phyloP scores from a whole-genome alignment of 2,797 vertebrate genomes.

The Tarsius wallacei region DNA sequence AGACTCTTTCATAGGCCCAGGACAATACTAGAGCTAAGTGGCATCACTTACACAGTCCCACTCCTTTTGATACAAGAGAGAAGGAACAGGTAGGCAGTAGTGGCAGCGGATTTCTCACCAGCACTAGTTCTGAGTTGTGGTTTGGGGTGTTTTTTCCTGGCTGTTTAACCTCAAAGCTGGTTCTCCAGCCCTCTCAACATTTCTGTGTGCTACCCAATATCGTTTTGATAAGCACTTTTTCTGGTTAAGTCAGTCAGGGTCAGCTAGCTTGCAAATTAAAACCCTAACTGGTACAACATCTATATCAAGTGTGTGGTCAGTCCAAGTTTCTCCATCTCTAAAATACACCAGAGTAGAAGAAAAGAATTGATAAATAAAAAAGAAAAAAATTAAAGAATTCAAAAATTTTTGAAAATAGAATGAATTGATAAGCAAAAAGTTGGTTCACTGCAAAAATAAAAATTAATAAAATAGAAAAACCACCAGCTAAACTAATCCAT shows the following conservation, averaged over 20 bases:
- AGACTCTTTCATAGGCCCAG: not conserved
- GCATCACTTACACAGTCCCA: not conserved
- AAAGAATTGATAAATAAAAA: constrained; percentile 4
- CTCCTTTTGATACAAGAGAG: constrained; percentile 8
- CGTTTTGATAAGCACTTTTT: constrained; percentile 52
- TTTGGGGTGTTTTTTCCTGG: constrained; percentile 82
- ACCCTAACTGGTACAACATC: not conserved
- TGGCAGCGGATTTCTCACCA: constrained; percentile 61
- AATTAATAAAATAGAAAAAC: constrained; percentile 11
- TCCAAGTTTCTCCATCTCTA: not conserved
- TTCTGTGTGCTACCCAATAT: constrained; percentile 44
- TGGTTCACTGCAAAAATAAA: constrained; percentile 7
- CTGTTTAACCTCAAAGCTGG: constrained; percentile 83
- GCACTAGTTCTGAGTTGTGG: constrained; percentile 72
- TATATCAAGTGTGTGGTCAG: not conserved
- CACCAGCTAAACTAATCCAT: not conserved
- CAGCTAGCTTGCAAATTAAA: constrained; percentile 46
- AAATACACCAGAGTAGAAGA: not conserved
- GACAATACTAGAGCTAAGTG: not conserved
- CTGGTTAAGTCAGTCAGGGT: constrained; percentile 27
- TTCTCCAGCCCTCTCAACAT: constrained; percentile 61
- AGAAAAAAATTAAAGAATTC: constrained; percentile 8
- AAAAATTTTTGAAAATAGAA: not conserved
- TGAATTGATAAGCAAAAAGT: not conserved
- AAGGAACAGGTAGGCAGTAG: constrained; percentile 37